Percentiles rank a stretch among this genome's conserved stretches.
Conservation (phyloP, 2,113 vertebrate species). For the Calyptomena viridis region DNA sequence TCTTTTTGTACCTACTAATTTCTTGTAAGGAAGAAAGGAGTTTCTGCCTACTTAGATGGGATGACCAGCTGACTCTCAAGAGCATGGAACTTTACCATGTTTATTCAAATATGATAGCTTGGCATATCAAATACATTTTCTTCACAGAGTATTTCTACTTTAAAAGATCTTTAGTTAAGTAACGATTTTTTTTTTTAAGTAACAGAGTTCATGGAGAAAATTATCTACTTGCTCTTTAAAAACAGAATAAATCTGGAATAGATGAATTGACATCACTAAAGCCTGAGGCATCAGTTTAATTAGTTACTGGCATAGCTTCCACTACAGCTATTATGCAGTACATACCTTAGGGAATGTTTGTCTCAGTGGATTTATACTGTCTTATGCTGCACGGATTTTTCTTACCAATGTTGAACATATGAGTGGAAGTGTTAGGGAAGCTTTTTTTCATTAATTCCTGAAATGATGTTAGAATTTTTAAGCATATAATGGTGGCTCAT, state of each 20-base stretch:
- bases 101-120: neutral
- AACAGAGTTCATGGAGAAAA: neutral
- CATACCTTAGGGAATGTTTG: neutral
- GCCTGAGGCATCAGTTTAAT: constrained; percentile 33
- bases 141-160: neutral
- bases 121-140: neutral
- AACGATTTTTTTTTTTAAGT: neutral
- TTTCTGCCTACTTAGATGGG: neutral
- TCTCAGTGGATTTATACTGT: constrained; percentile 6
- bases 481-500: neutral
- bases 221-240: neutral
- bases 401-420: neutral
- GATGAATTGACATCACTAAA: constrained; percentile 7
- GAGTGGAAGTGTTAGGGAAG: neutral
- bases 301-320: constrained; percentile 25
- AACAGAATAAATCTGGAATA: neutral
- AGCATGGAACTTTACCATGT: neutral
- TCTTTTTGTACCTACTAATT: neutral
- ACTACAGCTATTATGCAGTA: neutral
- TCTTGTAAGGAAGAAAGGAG: neutral
- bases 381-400: neutral
- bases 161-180: neutral
- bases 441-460: neutral
- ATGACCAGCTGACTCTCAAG: neutral
- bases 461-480: neutral